A percentile compares a stretch with the other conserved stretches of the same genome.
phyloP scores from a whole-genome alignment of 2,888 invertebrate species.

The Elegia similella region DNA sequence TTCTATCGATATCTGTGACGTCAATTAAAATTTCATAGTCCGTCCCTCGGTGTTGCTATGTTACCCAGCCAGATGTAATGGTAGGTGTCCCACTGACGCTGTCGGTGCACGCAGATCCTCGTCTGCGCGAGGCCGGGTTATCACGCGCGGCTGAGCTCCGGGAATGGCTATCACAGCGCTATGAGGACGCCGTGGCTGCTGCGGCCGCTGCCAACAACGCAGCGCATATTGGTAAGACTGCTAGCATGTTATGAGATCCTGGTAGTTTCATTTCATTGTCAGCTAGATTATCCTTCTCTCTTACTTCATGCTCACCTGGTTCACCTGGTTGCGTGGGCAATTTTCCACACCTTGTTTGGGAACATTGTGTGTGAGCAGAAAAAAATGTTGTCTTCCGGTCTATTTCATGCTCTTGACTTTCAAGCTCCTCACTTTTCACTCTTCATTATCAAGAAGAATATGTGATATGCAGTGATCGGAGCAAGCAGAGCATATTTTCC shows the following conservation, averaged over 20 bases:
- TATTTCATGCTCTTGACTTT: too few species aligned
- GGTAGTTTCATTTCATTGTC: constrained; percentile 11
- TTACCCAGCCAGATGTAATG: constrained; percentile 22
- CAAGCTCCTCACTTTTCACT: too few species aligned
- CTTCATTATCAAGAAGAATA: too few species aligned
- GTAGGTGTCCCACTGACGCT: constrained; percentile 67
- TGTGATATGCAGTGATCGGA: too few species aligned
- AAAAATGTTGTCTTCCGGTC: too few species aligned
- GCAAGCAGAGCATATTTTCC: too few species aligned
- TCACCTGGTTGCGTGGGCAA: too few species aligned
- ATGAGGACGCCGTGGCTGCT: constrained; percentile 92
- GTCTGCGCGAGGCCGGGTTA: constrained; percentile 87
- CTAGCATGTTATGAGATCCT: background rate
- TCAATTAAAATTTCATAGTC: too few species aligned
- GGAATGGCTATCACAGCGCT: constrained; percentile 89
- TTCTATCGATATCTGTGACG: too few species aligned
- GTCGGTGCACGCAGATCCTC: constrained; percentile 86
- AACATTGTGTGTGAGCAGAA: too few species aligned
- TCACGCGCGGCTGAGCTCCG: constrained; percentile 87
- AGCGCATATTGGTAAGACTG: constrained; percentile 43
- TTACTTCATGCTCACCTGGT: too few species aligned
- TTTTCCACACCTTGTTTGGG: too few species aligned
- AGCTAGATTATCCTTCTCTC: background rate
- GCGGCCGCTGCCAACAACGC: constrained; percentile 82
- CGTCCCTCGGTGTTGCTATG: background rate